Conservation (phyloP, 2,888 invertebrate genomes). For the Sesia apiformis region DNA sequence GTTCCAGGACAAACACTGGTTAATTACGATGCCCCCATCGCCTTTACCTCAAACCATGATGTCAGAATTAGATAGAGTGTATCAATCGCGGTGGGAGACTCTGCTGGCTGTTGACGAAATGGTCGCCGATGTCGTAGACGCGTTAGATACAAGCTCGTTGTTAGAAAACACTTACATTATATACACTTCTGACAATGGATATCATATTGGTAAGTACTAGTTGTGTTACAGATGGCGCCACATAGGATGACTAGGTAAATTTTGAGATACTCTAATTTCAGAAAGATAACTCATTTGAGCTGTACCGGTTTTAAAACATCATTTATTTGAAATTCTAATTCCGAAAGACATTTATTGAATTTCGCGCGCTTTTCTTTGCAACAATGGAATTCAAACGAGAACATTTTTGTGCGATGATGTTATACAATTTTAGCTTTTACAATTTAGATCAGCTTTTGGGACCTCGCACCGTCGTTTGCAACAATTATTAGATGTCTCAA, state of each 20-base stretch:
- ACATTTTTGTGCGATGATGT: too few species aligned
- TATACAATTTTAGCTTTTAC: too few species aligned
- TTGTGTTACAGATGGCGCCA: background rate
- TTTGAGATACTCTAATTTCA: too few species aligned
- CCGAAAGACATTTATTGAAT: background rate
- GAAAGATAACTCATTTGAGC: too few species aligned
- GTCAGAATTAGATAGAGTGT: constrained; percentile 79
- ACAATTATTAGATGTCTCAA: background rate
- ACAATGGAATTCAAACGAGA: too few species aligned
- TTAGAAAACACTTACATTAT: constrained; percentile 86
- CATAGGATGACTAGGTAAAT: too few species aligned
- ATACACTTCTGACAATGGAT: constrained; percentile 93
- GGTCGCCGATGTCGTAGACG: constrained; percentile 76
- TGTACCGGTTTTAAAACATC: too few species aligned
- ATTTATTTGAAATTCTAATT: background rate
- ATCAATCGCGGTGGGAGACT: constrained; percentile 84
- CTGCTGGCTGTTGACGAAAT: constrained; percentile 91
- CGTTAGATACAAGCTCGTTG: constrained; percentile 66
- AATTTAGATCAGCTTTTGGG: too few species aligned
- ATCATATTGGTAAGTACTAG: constrained; percentile 81
- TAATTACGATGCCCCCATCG: constrained; percentile 80
- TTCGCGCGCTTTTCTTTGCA: too few species aligned
- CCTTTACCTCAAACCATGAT: constrained; percentile 76
- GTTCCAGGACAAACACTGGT: constrained; percentile 87
- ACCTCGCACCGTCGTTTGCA: background rate